Evolutionary conservation across 1,140 invertebrate genomes (phyloP).

Genomic region (Zaprionus capensis): DNA sequence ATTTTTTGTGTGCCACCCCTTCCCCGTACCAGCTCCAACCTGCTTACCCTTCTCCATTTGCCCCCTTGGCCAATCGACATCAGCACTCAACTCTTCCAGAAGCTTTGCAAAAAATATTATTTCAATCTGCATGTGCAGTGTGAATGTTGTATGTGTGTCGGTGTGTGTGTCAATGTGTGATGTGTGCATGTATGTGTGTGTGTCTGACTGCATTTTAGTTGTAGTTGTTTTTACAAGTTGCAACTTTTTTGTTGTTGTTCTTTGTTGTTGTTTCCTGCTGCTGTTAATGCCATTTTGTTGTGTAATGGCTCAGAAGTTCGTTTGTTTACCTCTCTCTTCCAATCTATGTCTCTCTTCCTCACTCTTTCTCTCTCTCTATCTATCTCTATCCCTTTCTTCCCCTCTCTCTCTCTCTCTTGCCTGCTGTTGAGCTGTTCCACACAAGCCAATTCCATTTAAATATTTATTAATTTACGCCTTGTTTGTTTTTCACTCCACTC

Average conservation of each 20-base stretch:
- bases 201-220: constrained; percentile 33
- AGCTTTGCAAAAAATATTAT: constrained; percentile 64
- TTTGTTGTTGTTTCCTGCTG: constrained; percentile 21
- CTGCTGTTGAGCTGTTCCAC: constrained; percentile 20
- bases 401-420: constrained; percentile 36
- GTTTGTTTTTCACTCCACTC: constrained; percentile 57
- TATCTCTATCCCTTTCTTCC: not conserved
- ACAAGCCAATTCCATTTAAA: constrained; percentile 48
- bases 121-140: constrained; percentile 34
- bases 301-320: constrained; percentile 73
- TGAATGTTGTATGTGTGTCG: constrained; percentile 21
- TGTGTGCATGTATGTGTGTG: constrained; percentile 17
- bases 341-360: not conserved
- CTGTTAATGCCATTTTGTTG: constrained; percentile 71
- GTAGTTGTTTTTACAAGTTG: constrained; percentile 31
- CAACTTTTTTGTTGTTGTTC: constrained; percentile 17
- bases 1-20: not conserved
- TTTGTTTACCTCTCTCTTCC: constrained; percentile 30
- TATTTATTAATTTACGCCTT: constrained; percentile 73
- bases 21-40: not conserved
- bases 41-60: not conserved
- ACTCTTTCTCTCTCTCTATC: constrained; percentile 8
- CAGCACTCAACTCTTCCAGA: constrained; percentile 5
- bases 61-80: constrained; percentile 4
- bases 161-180: constrained; percentile 14